These are phyloP conservation scores for Megalopta genalis DNA, from an alignment of 1,140 invertebrate genomes.

Conservation along the genomic window DNA sequence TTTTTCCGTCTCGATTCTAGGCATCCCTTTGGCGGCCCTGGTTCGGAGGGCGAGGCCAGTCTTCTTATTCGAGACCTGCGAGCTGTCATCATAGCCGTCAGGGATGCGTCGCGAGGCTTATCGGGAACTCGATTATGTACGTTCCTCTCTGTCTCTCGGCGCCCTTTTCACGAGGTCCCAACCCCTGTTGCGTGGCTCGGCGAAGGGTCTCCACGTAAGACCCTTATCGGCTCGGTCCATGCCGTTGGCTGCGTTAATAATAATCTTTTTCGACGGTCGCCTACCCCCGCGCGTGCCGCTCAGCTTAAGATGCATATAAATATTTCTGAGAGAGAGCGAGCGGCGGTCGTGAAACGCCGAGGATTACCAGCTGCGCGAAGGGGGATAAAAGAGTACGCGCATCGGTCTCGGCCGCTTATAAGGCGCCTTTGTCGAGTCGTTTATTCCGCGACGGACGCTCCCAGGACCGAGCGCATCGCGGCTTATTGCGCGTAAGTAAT, in stretches of 20 bases:
- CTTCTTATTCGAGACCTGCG: conserved; percentile 40
- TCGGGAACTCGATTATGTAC: conserved; percentile 50
- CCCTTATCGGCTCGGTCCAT: conserved; percentile 70
- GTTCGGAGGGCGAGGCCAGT: too few species aligned
- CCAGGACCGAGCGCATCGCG: background rate
- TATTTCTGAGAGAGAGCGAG: conserved; percentile 56
- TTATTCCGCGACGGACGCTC: conserved; percentile 21
- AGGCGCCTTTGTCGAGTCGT: conserved; percentile 31
- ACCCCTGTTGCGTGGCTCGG: conserved; percentile 16
- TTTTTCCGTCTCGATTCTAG: conserved; percentile 2
- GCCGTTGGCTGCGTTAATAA: conserved; percentile 63
- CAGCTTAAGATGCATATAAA: conserved; percentile 67
- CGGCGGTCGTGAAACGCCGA: conserved; percentile 52
- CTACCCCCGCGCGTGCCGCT: conserved; percentile 34
- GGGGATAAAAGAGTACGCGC: conserved; percentile 46
- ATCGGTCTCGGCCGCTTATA: conserved; percentile 48
- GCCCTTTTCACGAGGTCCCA: conserved; percentile 51
- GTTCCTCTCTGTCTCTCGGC: conserved; percentile 35
- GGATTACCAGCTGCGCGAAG: conserved; percentile 52
- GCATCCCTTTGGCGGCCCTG: background rate
- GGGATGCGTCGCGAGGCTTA: conserved; percentile 45
- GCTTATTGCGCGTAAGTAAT: conserved; percentile 36
- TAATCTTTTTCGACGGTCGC: conserved; percentile 63
- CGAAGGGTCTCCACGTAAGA: conserved; percentile 60
- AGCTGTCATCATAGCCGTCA: conserved; percentile 52